Evolutionary conservation across 1,140 invertebrate genomes (phyloP), one percentile per base, ranked within the genome.

Genomic region (Leptinotarsa undecemlineata): DNA sequence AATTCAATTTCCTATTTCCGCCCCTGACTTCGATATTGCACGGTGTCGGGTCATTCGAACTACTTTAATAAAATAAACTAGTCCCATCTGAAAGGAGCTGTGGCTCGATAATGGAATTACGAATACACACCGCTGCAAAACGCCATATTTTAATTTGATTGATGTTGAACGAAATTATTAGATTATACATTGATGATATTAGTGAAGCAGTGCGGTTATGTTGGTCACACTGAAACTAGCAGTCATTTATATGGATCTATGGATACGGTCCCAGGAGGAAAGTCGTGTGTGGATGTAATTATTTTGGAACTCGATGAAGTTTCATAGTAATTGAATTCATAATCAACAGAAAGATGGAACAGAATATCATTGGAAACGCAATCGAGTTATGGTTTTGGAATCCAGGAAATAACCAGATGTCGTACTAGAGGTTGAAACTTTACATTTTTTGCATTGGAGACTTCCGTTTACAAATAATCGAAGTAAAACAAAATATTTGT

Each of bases 211-310:
- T 57, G 51, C 51, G 51, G 51, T 57, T 57, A n/a, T 15, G 51
- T 57, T 57, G 51, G 51, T 57, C 51, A 57, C 51, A 57, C 51
- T 57, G n/a, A 17, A 17, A 15, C n/a, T 17, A 17, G 5, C 51
- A n/a, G 51, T n/a, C 15, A 57, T 57, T 57, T 57, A 57, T 57
- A 57, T 57, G n/a, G 51, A 15, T 15, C 51, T n/a, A 33, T 33
- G 26, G 26, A 33, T 15, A 0, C 51, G 14, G 51, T 57, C 51
- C 51, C 51, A 17, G n/a, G 51, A 57, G 51, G 17, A 57, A 57
- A 57, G 51, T 57, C 51, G 14, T 57, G 51, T 57, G 51, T n/a
- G 51, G 51, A n/a, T n/a, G 51, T 57, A 57, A 57, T 57, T 57
- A 57, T 57, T 17, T 57, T 57, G 51, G 5, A 57, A 57, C 51